Evolutionary conservation across 2,888 invertebrate species (phyloP), one percentile per base, ranked within the genome.

Genomic region (Chloromyia formosa): DNA sequence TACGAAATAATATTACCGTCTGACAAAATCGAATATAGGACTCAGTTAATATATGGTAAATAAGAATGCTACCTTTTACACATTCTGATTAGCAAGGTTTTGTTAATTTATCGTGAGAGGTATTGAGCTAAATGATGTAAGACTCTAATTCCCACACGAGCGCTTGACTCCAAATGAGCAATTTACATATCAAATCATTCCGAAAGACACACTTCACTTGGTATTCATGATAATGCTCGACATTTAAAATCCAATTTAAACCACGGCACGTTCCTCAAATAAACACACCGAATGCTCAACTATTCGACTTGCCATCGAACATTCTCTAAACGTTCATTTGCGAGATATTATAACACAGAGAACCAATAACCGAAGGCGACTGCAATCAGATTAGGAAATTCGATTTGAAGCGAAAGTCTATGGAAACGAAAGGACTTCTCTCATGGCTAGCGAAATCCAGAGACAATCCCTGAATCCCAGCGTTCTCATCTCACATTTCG

Each of bases 361-460:
- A 71, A 58, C 71, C 71, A 71, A 71, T 71, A 71, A 71, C 71
- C 58, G 58, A 71, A 71, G 71, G 71, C 71, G 71, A 71, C 56
- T 42, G 71, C 71, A 71, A 71, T 71, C 71, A 58, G 71, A 71
- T 71, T 71, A 71, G 58, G 42, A 58, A 71, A 71, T 71, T 71
- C 56, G 71, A 71, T 71, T 71, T 40, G 16, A 56, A 58, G 71
- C 40, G 71, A 71, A 71, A 58, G 71, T 71, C 71, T 71, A 56
- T 56, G 40, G 20, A 56, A 49, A 49, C 66, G 66, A 14, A 66
- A 66, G 66, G 66, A 66, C 49, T 14, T 7, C 20, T 56, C 23
- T 40, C 40, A n/a, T 23, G 40, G 62, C 16, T 40, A 62, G 40
- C 18, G 5, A 54, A 53, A 54, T 2, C 23, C 23, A 14, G 23